Base-by-base conservation (phyloP, 2,888 invertebrate species). In the Perdita meconis region DNA sequence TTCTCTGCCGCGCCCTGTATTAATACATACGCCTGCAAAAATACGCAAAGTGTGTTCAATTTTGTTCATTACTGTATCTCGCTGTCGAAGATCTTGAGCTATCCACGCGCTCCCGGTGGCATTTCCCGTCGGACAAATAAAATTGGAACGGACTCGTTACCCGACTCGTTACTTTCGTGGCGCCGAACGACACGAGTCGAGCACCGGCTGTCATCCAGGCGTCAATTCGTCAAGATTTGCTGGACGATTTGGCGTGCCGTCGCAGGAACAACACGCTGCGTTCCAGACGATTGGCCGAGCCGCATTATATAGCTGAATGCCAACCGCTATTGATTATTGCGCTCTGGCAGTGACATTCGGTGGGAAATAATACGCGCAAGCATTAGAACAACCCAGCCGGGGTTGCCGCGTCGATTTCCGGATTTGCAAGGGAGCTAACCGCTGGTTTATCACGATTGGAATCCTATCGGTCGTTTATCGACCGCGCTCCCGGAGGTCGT, bases 271-370 rank as follows among this genome's bases (percentile, higher is more conserved):
- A 66, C 68, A 38, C 24, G 57, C 76, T 40, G 63, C 56, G 68
- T 81, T 69, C 56, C 73, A 64, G 59, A 72, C 69, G 72, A 65
- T 74, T 74, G 79, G 51, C 36, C 47, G 36, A 47, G 24, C 8
- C 50, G 30, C 75, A 65, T 63, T 65, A 42, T 63, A 56, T 30
- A 42, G 55, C 40, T n/a, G 50, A 40, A 22, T 50, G 40, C n/a
- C 44, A 34, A 72, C 61, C 68, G 60, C 63, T 80, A 85, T 85
- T 69, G 83, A 85, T 85, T 83, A 83, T 85, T 67, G 68, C 53
- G 42, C 61, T 57, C 71, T 83, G 68, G 50, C 77, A 61, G 63
- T 63, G 80, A 81, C 67, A 76, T 73, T 71, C 64, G 64, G 50
- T 69, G 71, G 61, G 73, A 80, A 83, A 85, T 83, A 78, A 85